Evolutionary conservation across 1,140 invertebrate species (phyloP), one percentile per base, ranked within the genome.

Genomic region (Zaprionus ornatus): DNA sequence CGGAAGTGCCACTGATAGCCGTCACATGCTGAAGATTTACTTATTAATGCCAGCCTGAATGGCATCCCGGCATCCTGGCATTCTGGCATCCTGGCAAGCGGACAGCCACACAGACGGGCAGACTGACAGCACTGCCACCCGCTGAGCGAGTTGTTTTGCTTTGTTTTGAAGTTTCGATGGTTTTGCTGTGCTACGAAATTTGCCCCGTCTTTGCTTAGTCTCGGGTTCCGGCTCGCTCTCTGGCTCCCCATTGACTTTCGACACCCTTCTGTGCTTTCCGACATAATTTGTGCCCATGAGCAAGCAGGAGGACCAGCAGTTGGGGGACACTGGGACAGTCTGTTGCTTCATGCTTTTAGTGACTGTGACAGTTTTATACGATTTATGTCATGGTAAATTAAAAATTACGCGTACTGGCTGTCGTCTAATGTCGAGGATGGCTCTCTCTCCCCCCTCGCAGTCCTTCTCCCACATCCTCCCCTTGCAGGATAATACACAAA

Each of bases 331-430:
- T 65, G 60, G 60, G 69, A 66, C 71, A 62, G 84, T 78, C 85
- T 90, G 84, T 88, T 88, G 85, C 84, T 80, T 67, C 69, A 74
- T 77, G 84, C 85, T 88, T 90, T 88, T 90, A 88, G 85, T 90
- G 85, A 88, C 81, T 88, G 80, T 88, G 81, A 88, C 85, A 88
- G 85, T 90, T 88, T 88, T 88, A 88, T 88, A 90, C 85, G 85
- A 88, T 88, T 88, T 88, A 88, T 88, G 85, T 85, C 85, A 88
- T 82, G 85, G 81, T 79, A 82, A 88, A 88, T 88, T 88, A 90
- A 88, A 88, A 88, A 88, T 79, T 90, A 88, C 85, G 85, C 82
- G 79, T 77, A 66, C 85, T 65, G 55, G 71, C 72, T 67, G 45
- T 62, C 56, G 17, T 62, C 45, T 50, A 50, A 50, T 50, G 19